phyloP scores from a whole-genome alignment of 2,113 vertebrate genomes.

The Dipodomys spectabilis region DNA sequence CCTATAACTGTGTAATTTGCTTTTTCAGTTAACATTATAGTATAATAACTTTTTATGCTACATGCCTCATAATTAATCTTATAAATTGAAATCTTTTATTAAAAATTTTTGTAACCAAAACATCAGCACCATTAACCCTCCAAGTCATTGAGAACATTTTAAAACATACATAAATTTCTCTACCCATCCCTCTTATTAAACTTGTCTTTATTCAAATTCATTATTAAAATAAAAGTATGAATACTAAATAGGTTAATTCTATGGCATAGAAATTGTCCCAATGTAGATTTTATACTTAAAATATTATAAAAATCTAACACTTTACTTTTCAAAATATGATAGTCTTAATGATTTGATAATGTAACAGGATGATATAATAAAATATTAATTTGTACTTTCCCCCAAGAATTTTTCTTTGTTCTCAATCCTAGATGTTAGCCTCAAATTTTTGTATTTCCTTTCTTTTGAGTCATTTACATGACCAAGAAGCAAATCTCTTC shows the following conservation, averaged over 20 bases:
- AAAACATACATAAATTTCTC: constrained; percentile 45
- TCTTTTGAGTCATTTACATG: constrained; percentile 12
- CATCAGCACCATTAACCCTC: constrained; percentile 29
- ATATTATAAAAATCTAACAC: constrained; percentile 34
- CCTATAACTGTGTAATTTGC: neutral
- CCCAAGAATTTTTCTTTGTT: neutral
- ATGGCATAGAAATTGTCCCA: constrained; percentile 41
- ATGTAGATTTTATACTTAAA: constrained; percentile 38
- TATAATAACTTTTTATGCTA: constrained; percentile 32
- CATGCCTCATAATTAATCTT: neutral
- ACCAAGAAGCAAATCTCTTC: constrained; percentile 30
- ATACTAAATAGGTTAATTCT: constrained; percentile 52
- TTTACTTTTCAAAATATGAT: neutral
- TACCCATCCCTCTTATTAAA: constrained; percentile 40
- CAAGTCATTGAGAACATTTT: constrained; percentile 54
- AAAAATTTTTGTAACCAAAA: constrained; percentile 52
- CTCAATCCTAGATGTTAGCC: neutral
- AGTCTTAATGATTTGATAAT: constrained; percentile 43
- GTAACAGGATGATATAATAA: neutral
- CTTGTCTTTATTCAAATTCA: constrained; percentile 2
- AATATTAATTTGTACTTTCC: constrained; percentile 43
- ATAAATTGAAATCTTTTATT: constrained; percentile 39
- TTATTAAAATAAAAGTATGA: constrained; percentile 51
- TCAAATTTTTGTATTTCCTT: constrained; percentile 24
- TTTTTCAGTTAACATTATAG: constrained; percentile 29